A percentile compares a stretch with the other conserved stretches of the same genome.
These are phyloP conservation scores for Drosophila bocki DNA, from an alignment of 1,140 invertebrate species.

Conservation along the genomic window DNA sequence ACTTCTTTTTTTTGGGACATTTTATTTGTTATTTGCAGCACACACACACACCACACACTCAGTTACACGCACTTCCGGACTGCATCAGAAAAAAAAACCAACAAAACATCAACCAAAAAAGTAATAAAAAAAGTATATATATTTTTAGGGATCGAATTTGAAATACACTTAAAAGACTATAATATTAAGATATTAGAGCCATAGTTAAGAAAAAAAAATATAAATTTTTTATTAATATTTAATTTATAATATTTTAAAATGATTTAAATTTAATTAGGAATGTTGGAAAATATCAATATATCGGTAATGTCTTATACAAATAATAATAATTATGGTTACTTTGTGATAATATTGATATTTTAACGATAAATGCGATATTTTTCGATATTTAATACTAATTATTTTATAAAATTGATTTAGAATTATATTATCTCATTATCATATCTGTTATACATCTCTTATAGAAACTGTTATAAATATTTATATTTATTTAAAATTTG, in stretches of 20 bases:
- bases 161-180: conserved; percentile 5
- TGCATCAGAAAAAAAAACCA: conserved; percentile 8
- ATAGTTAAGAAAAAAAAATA: background rate
- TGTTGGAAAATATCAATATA: too few species aligned
- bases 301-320: too few species aligned
- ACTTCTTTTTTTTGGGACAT: conserved; percentile 59
- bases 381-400: too few species aligned
- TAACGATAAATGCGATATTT: background rate
- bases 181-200: background rate
- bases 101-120: conserved; percentile 28
- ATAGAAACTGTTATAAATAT: background rate
- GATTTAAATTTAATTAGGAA: too few species aligned
- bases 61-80: conserved; percentile 74
- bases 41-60: conserved; percentile 19
- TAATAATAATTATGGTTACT: too few species aligned
- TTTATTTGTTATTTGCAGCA: conserved; percentile 64
- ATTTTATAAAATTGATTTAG: background rate
- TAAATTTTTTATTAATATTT: background rate
- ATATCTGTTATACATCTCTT: too few species aligned
- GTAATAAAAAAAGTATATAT: background rate
- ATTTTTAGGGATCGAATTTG: conserved; percentile 1
- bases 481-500: too few species aligned
- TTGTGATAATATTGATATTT: too few species aligned
- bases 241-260: too few species aligned
- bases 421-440: too few species aligned